Evolutionary conservation across 2,888 invertebrate species (phyloP), one percentile per base, ranked within the genome.

Genomic region (Periphyllus acericola): DNA sequence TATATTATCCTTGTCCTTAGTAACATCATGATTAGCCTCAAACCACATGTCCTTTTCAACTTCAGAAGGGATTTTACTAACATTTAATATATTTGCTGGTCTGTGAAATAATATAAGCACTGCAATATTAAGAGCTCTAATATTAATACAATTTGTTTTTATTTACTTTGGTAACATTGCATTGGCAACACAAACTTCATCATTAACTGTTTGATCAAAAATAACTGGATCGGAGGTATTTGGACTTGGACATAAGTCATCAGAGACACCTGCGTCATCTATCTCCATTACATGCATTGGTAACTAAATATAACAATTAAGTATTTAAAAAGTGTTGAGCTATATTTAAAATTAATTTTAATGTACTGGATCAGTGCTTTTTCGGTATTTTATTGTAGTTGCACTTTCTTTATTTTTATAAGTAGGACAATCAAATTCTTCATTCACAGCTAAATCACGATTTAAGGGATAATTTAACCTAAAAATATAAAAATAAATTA

Each of bases 381-480:
- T 71, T 78, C 34, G 78, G 55, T 34, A 85, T 34, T 55, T 55
- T 1, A 79, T n/a, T 52, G 71, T 34, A 76, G 46, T 29, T 11
- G 11, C 34, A 29, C 14, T 29, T 29, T 71, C 71, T 19, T 36
- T 9, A 71, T 78, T 52, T 11, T 34, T 78, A 52, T 60, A 72
- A 55, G 79, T 79, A 21, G 34, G 3, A 55, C 86, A 86, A 55
- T 86, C 86, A 79, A 86, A 79, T 79, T 86, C 86, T 29, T 79
- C 71, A 46, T 79, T 86, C 11, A 86, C 79, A 36, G 79, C 79
- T 8, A 79, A 86, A 86, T 78, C 55, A n/a, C 79, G 36, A 55
- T 86, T 79, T 55, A 86, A 36, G 36, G 78, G 78, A 71, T 25
- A 86, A 55, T 36, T 86, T 21, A 86, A 6, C 72, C 86, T 85